Evolutionary conservation across 2,888 invertebrate species (phyloP), one percentile per base, ranked within the genome.

Genomic region (Saturnia pavonia): DNA sequence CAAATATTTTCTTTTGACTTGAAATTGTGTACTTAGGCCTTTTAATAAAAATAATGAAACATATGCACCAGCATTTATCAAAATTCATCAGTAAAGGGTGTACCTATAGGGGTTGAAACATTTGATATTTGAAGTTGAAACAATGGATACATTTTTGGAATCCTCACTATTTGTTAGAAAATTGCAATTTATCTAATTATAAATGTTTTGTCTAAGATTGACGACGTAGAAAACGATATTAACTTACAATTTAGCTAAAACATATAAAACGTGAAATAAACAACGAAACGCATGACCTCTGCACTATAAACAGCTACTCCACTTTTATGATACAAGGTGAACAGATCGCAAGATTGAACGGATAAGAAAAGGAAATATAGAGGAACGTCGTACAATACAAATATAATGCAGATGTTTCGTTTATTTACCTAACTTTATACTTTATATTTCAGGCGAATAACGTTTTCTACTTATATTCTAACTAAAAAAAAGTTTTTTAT

Each of bases 211-310:
- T n/a, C 7, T n/a, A n/a, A 51, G n/a, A 25, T 25, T 9, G 25
- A 57, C 25, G 25, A 25, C 0, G 14, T 12, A 57, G 25, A 57
- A 57, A 25, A 22, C 12, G 12, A 57, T 25, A 57, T 57, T 7
- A 57, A 57, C 34, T 19, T 71, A 74, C 75, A 74, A 76, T 77
- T 73, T 71, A 72, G 73, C 71, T 75, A 71, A 77, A 78, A 77
- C 72, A 77, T 74, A 77, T 77, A 76, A 77, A 74, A 71, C 69
- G 70, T 65, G 73, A 72, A 73, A 75, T 79, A 77, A 79, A 81
- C 76, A 77, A 75, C 76, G 76, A 78, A 76, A 77, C 70, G 72
- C 60, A 71, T 74, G 74, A 73, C 77, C 73, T 71, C 48, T 63
- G 57, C 66, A 63, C 69, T 45, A 63, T 45, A 65, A 70, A 70